Conservation (phyloP, 2,888 invertebrate species). For the Platycheirus rosarum region DNA sequence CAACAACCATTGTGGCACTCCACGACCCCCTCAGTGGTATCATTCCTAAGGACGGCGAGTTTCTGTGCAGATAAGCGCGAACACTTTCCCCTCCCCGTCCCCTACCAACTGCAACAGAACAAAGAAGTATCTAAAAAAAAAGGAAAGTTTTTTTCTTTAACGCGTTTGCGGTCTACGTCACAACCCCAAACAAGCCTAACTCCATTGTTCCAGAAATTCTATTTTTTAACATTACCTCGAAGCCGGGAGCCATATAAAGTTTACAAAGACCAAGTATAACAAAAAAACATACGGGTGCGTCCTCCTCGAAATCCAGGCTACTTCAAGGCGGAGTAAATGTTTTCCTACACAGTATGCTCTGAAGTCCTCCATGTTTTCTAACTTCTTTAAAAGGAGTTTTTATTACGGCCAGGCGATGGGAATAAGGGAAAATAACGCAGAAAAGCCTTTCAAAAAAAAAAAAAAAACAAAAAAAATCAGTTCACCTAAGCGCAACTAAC, state of each 20-base stretch:
- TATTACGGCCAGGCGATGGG: slow-evolving; percentile 26
- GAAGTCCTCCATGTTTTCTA: slow-evolving; percentile 45
- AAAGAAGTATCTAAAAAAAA: slow-evolving; percentile 26
- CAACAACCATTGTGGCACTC: slow-evolving; percentile 69
- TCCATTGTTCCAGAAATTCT: slow-evolving; percentile 65
- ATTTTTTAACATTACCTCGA: slow-evolving; percentile 51
- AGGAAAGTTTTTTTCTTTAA: slow-evolving; percentile 63
- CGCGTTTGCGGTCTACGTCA: slow-evolving; percentile 67
- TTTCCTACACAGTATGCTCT: slow-evolving; percentile 52
- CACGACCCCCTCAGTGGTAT: slow-evolving; percentile 49
- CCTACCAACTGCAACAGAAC: not conserved
- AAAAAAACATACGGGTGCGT: not conserved
- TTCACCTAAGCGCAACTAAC: slow-evolving; percentile 55
- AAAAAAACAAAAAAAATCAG: slow-evolving; percentile 4
- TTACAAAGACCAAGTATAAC: not conserved
- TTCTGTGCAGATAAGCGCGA: slow-evolving; percentile 16
- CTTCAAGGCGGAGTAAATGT: slow-evolving; percentile 54
- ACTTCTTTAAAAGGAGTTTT: slow-evolving; percentile 44
- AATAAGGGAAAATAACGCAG: too few relatives aligned
- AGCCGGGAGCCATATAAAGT: slow-evolving; percentile 38
- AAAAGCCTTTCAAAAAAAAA: too few relatives aligned
- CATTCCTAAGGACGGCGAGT: slow-evolving; percentile 46
- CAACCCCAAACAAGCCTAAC: slow-evolving; percentile 64
- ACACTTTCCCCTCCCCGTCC: not conserved
- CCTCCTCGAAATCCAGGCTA: slow-evolving; percentile 44